These are phyloP conservation scores for Isoperla grammatica DNA, from an alignment of 2,888 invertebrate species.

Conservation along the genomic window DNA sequence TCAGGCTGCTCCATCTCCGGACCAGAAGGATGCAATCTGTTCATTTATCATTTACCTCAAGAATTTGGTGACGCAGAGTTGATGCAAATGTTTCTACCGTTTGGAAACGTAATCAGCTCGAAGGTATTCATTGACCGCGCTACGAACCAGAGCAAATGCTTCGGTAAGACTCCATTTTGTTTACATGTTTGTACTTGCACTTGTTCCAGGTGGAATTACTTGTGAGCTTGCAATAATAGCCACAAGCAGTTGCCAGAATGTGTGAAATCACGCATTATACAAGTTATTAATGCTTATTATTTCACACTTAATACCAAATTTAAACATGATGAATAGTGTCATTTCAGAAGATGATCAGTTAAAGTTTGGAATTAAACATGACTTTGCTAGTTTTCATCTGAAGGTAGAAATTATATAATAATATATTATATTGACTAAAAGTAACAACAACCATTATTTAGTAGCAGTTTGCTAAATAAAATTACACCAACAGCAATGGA, in stretches of 20 bases:
- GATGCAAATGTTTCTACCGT: constrained; percentile 99
- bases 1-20: constrained; percentile 93
- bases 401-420: no score
- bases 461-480: neutral
- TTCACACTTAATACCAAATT: no score
- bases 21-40: constrained; percentile 99
- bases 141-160: constrained; percentile 99
- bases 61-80: constrained; percentile 99
- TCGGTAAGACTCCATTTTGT: constrained; percentile 69
- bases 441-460: neutral
- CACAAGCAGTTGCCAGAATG: no score
- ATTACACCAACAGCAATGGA: no score
- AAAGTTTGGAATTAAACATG: no score
- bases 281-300: neutral
- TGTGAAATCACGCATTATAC: no score
- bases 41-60: constrained; percentile 99
- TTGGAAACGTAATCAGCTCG: constrained; percentile 99
- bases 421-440: no score
- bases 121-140: constrained; percentile 99
- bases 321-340: no score
- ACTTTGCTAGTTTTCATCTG: no score
- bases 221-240: no score
- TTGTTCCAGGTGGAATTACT: neutral
- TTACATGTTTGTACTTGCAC: constrained; percentile 96
- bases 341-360: no score